These are phyloP conservation scores for Dipodomys merriami DNA, from an alignment of 2,113 vertebrate genomes.

Conservation along the genomic window DNA sequence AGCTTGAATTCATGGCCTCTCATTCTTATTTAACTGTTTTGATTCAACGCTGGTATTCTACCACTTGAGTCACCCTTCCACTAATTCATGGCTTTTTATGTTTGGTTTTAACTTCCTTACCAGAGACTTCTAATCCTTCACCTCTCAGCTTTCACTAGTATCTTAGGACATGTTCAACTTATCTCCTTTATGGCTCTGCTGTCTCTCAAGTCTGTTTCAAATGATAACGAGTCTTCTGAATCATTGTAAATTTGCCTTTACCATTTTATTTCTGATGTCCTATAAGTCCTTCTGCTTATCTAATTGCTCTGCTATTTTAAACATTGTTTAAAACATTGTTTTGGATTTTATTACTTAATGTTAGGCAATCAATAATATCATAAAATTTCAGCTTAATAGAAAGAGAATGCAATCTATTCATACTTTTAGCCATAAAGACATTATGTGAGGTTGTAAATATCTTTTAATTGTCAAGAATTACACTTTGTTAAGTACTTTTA, in stretches of 20 bases:
- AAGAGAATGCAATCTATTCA: neutral
- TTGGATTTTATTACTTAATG: neutral
- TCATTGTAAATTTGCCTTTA: neutral
- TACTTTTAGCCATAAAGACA: neutral
- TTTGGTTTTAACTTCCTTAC: neutral
- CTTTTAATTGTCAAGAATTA: neutral
- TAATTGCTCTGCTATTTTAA: conserved; percentile 4
- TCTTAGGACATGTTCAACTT: neutral
- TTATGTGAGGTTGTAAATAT: neutral
- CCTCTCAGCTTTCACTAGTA: neutral
- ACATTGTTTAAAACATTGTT: neutral
- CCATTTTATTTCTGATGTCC: neutral
- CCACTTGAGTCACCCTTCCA: no score
- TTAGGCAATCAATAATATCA: neutral
- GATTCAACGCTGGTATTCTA: no score
- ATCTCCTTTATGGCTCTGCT: neutral
- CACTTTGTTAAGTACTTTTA: conserved; percentile 15
- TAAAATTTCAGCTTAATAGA: neutral
- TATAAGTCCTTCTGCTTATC: neutral
- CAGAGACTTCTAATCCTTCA: neutral
- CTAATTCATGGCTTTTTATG: neutral
- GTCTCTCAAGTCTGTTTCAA: neutral
- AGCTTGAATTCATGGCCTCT: no score
- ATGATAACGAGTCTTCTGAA: neutral
- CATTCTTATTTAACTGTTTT: no score